These are phyloP conservation scores for Paracanthobrama guichenoti DNA, from an alignment of 2,113 vertebrate species.

Conservation along the genomic window DNA sequence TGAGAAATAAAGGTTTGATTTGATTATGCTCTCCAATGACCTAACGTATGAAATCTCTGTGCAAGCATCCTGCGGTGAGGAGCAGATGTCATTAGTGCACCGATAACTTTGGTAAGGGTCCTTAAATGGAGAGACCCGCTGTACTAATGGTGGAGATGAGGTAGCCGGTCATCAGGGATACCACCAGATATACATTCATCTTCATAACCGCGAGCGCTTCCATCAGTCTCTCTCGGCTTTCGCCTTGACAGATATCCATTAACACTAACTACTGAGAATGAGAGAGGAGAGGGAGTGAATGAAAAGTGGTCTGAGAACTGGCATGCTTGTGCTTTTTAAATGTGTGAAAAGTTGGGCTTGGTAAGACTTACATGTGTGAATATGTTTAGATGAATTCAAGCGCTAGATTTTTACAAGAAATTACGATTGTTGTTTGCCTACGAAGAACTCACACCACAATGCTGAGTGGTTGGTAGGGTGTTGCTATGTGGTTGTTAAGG, in stretches of 20 bases:
- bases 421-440: too few species aligned
- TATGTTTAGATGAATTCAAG: neutral
- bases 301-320: neutral
- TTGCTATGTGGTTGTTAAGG: neutral
- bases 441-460: too few species aligned
- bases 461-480: too few species aligned
- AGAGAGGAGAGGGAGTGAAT: neutral
- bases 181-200: conserved; percentile 33
- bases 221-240: conserved; percentile 6
- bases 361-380: neutral
- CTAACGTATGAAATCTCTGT: conserved; percentile 2
- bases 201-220: conserved; percentile 26
- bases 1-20: neutral
- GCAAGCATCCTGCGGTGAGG: conserved; percentile 15
- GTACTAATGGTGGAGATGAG: conserved; percentile 24
- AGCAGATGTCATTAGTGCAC: conserved; percentile 32
- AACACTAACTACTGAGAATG: conserved; percentile 12
- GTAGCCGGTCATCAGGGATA: conserved; percentile 19
- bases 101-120: neutral
- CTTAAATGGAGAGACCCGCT: conserved; percentile 3
- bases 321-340: neutral
- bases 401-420: too few species aligned
- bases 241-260: conserved; percentile 30
- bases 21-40: neutral
- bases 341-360: neutral